These are phyloP conservation scores for Hydrolagus affinis DNA, from an alignment of 2,113 vertebrate species.

Conservation along the genomic window DNA sequence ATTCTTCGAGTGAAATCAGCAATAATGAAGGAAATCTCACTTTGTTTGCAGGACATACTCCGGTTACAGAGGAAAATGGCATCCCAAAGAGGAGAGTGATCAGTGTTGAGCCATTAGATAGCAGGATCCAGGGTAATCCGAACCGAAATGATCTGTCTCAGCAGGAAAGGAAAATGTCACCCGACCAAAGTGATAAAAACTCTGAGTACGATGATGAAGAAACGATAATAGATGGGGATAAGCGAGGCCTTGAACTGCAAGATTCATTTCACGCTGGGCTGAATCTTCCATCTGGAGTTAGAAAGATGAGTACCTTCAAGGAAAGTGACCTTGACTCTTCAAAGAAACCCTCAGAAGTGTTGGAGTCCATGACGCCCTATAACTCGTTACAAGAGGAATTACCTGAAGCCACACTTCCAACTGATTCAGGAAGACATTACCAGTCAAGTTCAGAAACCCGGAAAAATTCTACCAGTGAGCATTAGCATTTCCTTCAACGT, in stretches of 20 bases:
- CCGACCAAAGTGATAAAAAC: background rate
- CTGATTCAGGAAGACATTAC: conserved; percentile 43
- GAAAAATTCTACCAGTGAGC: conserved; percentile 50
- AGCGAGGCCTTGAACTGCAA: background rate
- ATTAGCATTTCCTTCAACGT: background rate
- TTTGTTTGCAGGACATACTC: conserved; percentile 21
- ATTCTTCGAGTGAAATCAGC: background rate
- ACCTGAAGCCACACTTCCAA: conserved; percentile 30
- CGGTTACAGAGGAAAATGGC: background rate
- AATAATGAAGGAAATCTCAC: conserved; percentile 27
- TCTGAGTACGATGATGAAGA: background rate
- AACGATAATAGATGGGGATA: background rate
- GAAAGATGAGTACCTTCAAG: conserved; percentile 1
- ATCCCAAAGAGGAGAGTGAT: background rate
- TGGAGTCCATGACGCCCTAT: background rate
- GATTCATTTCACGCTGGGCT: background rate
- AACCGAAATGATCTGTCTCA: background rate
- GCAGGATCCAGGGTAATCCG: background rate
- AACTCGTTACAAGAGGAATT: background rate
- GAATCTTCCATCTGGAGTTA: conserved; percentile 18
- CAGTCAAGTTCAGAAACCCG: conserved; percentile 36
- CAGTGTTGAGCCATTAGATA: background rate
- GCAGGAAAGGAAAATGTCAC: background rate
- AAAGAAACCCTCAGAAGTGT: background rate
- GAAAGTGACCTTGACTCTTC: background rate